Evolutionary conservation across 2,888 invertebrate species (phyloP).

Genomic region (Syritta pipiens): DNA sequence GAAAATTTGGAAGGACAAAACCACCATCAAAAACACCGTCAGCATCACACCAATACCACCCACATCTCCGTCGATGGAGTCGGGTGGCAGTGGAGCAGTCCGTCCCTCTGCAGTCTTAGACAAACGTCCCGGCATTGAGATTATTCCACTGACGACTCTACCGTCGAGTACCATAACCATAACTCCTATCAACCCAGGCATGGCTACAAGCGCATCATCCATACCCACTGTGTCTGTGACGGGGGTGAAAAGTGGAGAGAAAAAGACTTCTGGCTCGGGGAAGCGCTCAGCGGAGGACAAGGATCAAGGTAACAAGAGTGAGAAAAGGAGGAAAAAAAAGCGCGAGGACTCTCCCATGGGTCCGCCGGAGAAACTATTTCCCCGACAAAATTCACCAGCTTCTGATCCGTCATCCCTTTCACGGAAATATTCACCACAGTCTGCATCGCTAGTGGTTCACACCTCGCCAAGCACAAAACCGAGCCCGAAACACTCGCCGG

Average conservation of each 20-base stretch:
- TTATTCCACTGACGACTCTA: conserved; percentile 86
- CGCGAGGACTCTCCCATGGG: conserved; percentile 82
- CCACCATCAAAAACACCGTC: conserved; percentile 76
- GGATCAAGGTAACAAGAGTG: conserved; percentile 80
- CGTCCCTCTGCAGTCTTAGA: conserved; percentile 78
- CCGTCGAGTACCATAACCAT: conserved; percentile 88
- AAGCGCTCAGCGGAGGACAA: conserved; percentile 76
- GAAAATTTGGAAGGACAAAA: conserved; percentile 78
- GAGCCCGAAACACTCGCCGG: conserved; percentile 89
- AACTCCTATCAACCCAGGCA: conserved; percentile 83
- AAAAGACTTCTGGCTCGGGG: conserved; percentile 74
- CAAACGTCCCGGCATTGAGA: conserved; percentile 89
- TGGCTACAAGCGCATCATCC: neutral
- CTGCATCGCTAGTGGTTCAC: conserved; percentile 76
- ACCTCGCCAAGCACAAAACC: conserved; percentile 76
- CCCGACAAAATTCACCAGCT: conserved; percentile 82
- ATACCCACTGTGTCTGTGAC: conserved; percentile 24
- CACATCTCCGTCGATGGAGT: conserved; percentile 75
- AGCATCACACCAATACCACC: conserved; percentile 77
- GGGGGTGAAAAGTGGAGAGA: conserved; percentile 75
- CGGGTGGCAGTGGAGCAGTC: neutral
- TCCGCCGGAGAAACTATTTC: conserved; percentile 89
- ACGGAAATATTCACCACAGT: conserved; percentile 84
- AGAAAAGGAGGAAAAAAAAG: conserved; percentile 89
- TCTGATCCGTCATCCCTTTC: conserved; percentile 83